Evolutionary conservation across 2,113 vertebrate species (phyloP).

Genomic region (Coracopsis vasa): DNA sequence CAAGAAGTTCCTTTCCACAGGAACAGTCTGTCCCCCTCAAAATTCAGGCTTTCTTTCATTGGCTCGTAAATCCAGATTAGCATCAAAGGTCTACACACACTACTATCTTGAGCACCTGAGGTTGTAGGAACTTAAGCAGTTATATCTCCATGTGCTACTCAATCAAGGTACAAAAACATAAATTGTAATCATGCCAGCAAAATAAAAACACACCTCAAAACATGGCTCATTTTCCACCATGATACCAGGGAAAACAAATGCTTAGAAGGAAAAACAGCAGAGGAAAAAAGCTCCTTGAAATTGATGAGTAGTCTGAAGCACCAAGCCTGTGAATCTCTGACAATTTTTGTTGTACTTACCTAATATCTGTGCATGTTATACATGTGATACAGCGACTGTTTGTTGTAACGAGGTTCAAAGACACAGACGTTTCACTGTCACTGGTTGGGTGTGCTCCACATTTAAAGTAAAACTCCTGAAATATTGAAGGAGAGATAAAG

Average conservation of each 20-base stretch:
- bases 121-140: background rate
- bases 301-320: background rate
- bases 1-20: background rate
- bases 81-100: background rate
- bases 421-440: slow-evolving; percentile 82
- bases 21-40: background rate
- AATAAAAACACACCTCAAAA: background rate
- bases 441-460: slow-evolving; percentile 84
- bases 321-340: background rate
- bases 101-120: background rate
- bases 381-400: slow-evolving; percentile 79
- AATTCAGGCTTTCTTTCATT: background rate
- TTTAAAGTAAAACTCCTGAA: slow-evolving; percentile 89
- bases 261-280: background rate
- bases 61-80: background rate
- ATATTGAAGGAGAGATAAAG: slow-evolving; percentile 63
- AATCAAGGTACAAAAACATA: background rate
- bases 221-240: background rate
- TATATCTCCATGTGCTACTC: background rate
- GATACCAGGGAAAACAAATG: background rate
- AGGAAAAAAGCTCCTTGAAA: background rate
- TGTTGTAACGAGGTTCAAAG: slow-evolving; percentile 81
- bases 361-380: slow-evolving; percentile 82
- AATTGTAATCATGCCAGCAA: background rate
- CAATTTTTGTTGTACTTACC: slow-evolving; percentile 68